A percentile compares a stretch with the other conserved stretches of the same genome.
phyloP scores from a whole-genome alignment of 1,140 invertebrate species.

The Phymastichus coffea region DNA sequence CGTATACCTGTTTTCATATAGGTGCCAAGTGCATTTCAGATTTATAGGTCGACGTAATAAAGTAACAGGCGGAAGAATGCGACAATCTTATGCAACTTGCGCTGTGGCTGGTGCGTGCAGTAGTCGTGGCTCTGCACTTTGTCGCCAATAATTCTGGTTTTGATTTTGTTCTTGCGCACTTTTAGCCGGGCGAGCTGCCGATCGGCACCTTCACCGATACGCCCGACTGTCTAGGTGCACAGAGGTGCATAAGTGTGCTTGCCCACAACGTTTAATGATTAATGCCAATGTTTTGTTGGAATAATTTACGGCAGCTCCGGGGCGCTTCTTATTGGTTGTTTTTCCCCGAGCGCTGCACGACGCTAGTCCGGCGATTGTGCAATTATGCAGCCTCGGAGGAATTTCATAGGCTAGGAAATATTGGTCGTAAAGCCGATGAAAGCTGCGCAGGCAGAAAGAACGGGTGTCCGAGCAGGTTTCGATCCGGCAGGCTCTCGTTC shows the following conservation, averaged over 20 bases:
- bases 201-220: neutral
- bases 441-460: constrained; percentile 4
- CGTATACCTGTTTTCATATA: constrained; percentile 28
- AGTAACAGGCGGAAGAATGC: constrained; percentile 27
- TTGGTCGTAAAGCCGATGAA: neutral
- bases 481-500: too few species aligned
- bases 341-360: too few species aligned
- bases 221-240: too few species aligned
- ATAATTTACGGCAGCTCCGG: constrained; percentile 8
- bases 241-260: neutral
- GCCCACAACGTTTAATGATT: constrained; percentile 9
- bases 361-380: too few species aligned
- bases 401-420: neutral
- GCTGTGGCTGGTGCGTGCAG: too few species aligned
- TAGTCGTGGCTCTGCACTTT: too few species aligned
- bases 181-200: too few species aligned
- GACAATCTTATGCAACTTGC: constrained; percentile 23
- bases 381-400: neutral
- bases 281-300: constrained; percentile 13
- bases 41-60: constrained; percentile 25
- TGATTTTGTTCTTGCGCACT: too few species aligned
- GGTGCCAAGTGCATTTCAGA: constrained; percentile 27
- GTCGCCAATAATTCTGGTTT: too few species aligned
- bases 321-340: neutral
- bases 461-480: too few species aligned